Evolutionary conservation across 2,113 vertebrate genomes (phyloP), one percentile per base, ranked within the genome.

Genomic region (Hassar affinis): DNA sequence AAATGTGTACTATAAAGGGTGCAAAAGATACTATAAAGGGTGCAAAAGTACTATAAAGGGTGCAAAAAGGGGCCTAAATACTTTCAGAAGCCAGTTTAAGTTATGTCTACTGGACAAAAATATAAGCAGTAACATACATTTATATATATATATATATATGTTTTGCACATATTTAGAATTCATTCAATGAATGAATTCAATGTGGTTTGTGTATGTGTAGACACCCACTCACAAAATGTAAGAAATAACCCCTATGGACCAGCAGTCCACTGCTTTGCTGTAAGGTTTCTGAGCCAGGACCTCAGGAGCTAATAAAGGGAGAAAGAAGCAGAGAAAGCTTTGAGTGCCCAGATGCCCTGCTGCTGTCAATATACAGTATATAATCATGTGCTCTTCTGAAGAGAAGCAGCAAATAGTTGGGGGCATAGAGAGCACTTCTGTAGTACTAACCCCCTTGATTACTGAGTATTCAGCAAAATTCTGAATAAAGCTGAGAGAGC

Each of bases 221-320:
- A 35, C 42, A 72, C 9, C n/a, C 42, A 96, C 98, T 88, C 90
- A 99, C 97, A 99, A 91, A 82, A 99, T 98, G 82, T 99, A 99
- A 80, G 98, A 96, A 6, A 99, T 99, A 83, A 99, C 97, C 69
- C 97, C 98, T 1, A 99, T 99, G 82, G 98, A 99, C 98, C 98
- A 99, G 92, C 97, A 99, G 89, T 99, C 97, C 88, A 99, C 98
- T 0, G 97, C 98, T 91, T 99, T 99, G 93, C 97, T 98, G 90
- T 99, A 99, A 11, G 98, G 97, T 90, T 98, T 99, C 94, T 99
- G 98, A 2, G 97, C 97, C 87, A 99, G 92, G 62, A 99, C 97
- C 86, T 99, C 98, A 0, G 98, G 98, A 88, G 98, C 97, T 99
- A 88, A 30, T 69, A 88, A 18, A 79, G 45, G 71, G 68, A 86